Percentiles rank a stretch among this genome's conserved stretches.
These are phyloP conservation scores for Drosophila peninsularis DNA, from an alignment of 2,888 invertebrate species.

Conservation along the genomic window DNA sequence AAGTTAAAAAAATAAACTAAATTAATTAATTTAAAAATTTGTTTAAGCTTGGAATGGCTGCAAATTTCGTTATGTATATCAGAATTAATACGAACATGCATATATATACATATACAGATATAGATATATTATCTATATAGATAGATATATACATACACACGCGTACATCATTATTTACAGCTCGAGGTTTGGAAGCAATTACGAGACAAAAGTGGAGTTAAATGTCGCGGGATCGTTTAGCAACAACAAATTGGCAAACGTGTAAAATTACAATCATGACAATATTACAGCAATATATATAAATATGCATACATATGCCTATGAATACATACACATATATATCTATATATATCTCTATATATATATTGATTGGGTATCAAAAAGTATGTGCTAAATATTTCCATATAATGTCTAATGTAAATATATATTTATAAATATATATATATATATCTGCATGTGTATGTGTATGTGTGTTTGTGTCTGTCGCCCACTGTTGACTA, in stretches of 20 bases:
- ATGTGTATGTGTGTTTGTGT: background rate
- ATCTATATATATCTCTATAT: conserved; percentile 4
- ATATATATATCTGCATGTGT: background rate
- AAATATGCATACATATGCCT: background rate
- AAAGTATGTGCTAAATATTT: conserved; percentile 8
- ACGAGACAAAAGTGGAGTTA: background rate
- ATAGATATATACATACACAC: background rate
- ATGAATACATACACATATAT: conserved; percentile 4
- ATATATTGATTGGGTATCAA: conserved; percentile 20
- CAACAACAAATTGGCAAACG: conserved; percentile 16
- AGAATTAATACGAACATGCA: background rate
- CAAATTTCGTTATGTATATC: background rate
- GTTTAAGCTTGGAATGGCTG: conserved; percentile 5
- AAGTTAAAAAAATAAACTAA: background rate
- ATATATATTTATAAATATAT: background rate
- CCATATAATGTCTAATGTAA: background rate
- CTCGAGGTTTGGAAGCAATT: conserved; percentile 9
- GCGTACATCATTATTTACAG: conserved; percentile 9
- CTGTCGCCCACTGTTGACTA: background rate
- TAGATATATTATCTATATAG: background rate
- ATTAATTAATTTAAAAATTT: background rate
- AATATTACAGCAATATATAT: conserved; percentile 6
- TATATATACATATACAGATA: background rate
- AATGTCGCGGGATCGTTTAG: background rate
- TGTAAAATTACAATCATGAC: background rate